Evolutionary conservation across 2,113 vertebrate species (phyloP).

Genomic region (Thunnus thynnus): DNA sequence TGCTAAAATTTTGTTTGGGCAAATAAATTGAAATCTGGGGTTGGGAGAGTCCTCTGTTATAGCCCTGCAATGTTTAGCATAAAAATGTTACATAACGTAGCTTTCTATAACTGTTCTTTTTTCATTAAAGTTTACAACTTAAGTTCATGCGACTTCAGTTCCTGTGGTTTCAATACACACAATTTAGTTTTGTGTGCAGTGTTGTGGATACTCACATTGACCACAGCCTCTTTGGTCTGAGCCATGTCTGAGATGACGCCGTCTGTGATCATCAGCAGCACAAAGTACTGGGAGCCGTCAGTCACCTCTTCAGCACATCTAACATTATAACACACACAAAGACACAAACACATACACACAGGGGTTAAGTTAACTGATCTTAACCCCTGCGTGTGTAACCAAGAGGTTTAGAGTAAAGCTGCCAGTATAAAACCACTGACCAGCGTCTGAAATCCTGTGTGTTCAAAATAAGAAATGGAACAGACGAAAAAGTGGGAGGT

Average conservation of each 20-base stretch:
- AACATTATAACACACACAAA: slow-evolving; percentile 14
- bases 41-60: background rate
- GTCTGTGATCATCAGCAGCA: slow-evolving; percentile 93
- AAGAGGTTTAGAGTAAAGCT: background rate
- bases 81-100: too few relatives aligned
- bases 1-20: too few relatives aligned
- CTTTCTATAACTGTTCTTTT: too few relatives aligned
- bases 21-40: background rate
- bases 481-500: too few relatives aligned
- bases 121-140: background rate
- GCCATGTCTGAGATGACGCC: slow-evolving; percentile 95
- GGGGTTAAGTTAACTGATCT: slow-evolving; percentile 1
- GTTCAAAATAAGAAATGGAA: too few relatives aligned
- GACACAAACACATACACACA: slow-evolving; percentile 22
- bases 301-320: slow-evolving; percentile 89
- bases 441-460: too few relatives aligned
- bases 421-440: too few relatives aligned
- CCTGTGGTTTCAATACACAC: background rate
- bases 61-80: too few relatives aligned
- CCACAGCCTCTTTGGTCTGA: slow-evolving; percentile 94
- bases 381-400: background rate
- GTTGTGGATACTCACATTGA: slow-evolving; percentile 85
- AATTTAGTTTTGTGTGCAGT: background rate
- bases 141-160: background rate
- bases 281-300: slow-evolving; percentile 94